A percentile compares a stretch with the other conserved stretches of the same genome.
phyloP scores from a whole-genome alignment of 2,888 invertebrate genomes.

The Chymomyza procnemis region DNA sequence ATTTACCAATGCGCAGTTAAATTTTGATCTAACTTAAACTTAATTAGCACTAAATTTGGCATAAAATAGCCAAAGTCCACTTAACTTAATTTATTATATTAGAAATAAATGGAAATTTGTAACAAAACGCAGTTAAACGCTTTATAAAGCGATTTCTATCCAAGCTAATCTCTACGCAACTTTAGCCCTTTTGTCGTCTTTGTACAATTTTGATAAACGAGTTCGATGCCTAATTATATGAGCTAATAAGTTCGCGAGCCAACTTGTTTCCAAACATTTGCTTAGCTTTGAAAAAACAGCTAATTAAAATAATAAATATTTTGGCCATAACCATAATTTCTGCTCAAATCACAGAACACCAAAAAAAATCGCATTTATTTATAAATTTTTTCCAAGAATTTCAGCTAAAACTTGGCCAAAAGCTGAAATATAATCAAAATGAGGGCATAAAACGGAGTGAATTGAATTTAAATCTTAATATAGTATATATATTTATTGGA shows the following conservation, averaged over 20 bases:
- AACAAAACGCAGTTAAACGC: too few species aligned
- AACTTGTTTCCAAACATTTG: too few species aligned
- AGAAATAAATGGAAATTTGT: neutral
- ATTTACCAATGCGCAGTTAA: neutral
- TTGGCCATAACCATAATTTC: too few species aligned
- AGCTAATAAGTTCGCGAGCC: too few species aligned
- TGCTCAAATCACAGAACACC: too few species aligned
- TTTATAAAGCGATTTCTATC: too few species aligned
- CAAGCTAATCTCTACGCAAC: too few species aligned
- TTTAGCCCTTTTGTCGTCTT: too few species aligned
- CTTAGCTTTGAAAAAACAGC: too few species aligned
- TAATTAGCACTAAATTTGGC: neutral
- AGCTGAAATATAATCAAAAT: neutral
- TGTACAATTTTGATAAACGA: too few species aligned
- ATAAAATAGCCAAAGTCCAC: neutral
- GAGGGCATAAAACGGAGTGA: neutral
- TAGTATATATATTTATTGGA: neutral
- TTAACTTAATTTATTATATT: neutral
- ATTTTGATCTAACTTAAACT: neutral
- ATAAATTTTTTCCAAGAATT: neutral
- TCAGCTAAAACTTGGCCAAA: neutral
- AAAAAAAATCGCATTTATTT: neutral
- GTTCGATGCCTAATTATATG: too few species aligned
- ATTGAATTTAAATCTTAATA: neutral
- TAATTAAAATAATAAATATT: too few species aligned